Evolutionary conservation across 1,140 invertebrate genomes (phyloP).

Genomic region (Drosophila ogumai): DNA sequence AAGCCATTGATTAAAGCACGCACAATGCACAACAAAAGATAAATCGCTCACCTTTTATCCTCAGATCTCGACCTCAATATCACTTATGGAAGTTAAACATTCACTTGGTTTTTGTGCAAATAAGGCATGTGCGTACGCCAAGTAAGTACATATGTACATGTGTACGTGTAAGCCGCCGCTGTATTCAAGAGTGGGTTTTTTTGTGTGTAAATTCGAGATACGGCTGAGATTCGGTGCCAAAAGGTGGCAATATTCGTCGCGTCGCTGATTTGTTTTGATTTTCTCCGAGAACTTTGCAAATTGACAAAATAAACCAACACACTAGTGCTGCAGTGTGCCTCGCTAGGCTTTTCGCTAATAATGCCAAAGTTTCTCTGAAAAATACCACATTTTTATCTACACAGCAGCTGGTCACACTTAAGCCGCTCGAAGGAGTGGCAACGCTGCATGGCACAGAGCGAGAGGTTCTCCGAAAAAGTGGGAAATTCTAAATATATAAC

Average conservation of each 20-base stretch:
- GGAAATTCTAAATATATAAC: conserved; percentile 72
- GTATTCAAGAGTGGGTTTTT: not conserved
- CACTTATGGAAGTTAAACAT: conserved; percentile 12
- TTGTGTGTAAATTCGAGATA: conserved; percentile 2
- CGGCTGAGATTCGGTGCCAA: conserved; percentile 2
- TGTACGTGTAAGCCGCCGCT: not conserved
- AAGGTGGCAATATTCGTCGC: not conserved
- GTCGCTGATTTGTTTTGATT: conserved; percentile 13
- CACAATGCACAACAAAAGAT: conserved; percentile 11
- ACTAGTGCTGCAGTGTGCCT: not conserved
- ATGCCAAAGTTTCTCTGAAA: not conserved
- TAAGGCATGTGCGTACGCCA: conserved; percentile 26
- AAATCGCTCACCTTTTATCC: conserved; percentile 38
- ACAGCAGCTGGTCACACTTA: not conserved
- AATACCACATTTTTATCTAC: not conserved
- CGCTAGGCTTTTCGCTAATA: not conserved
- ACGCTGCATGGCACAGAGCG: not conserved
- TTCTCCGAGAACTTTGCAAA: conserved; percentile 12
- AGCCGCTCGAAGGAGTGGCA: not conserved
- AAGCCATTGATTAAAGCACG: conserved; percentile 1
- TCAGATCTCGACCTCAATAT: conserved; percentile 38
- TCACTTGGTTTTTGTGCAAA: conserved; percentile 36
- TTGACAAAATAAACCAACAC: conserved; percentile 16
- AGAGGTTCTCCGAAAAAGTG: conserved; percentile 41
- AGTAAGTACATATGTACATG: conserved; percentile 11